Base-by-base conservation (phyloP, 53 echinoderm and acorn worm species). In the Glandiceps talaboti region DNA sequence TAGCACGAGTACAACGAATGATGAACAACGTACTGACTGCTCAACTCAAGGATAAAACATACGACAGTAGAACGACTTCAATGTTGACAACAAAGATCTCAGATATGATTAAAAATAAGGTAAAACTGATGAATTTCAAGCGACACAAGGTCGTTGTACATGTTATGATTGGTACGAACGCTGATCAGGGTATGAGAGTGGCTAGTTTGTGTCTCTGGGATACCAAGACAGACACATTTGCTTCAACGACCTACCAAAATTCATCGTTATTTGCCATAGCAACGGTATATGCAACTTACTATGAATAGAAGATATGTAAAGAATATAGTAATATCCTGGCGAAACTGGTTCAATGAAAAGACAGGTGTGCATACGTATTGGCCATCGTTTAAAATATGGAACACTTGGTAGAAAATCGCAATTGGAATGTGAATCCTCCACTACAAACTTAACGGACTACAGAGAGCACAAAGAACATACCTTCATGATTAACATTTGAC, bases 71-170 rank as follows among this genome's bases (percentile, higher is more conserved):
- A 75, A 90, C 76, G 30, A 77, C 77, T 31, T 74, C 85, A 25
- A 75, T 82, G 1, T 80, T 93, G 79, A 81, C 88, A 14, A 32
- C 81, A 1, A 90, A 77, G 33, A 81, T 93, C 1, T 83, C 93
- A 1, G 93, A 90, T 74, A 88, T 90, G 79, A 90, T 93, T 83
- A 93, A 93, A 33, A 88, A 74, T 25, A 33, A 88, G 25, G 76
- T 87, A 28, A 93, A 93, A 75, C 86, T 90, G 84, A 93, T 90
- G 90, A 88, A 87, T 0, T 90, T 90, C 75, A 74, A 80, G 28
- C 31, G 93, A 73, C 90, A 92, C 32, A 90, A 90, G 80, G 87
- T 93, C 72, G 88, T 90, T n/a, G 90, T 90, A 0, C 85, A 93
- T 33, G 85, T 90, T 32, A 82, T 86, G 27, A 82, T 93, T 1